These are phyloP conservation scores for Muschampia plurimacula DNA, from an alignment of 2,888 invertebrate genomes.

Conservation along the genomic window DNA sequence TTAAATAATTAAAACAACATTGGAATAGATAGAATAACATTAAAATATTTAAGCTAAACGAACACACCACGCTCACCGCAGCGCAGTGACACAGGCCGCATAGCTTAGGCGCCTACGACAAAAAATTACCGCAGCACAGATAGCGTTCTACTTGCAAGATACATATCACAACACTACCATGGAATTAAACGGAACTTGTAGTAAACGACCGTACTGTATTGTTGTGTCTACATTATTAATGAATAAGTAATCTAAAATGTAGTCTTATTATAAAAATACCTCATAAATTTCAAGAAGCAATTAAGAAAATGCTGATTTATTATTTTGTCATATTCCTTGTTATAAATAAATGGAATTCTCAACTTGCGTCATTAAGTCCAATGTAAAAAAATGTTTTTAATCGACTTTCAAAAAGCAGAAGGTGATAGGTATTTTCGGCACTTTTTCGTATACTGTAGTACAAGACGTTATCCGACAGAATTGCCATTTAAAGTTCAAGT, in stretches of 20 bases:
- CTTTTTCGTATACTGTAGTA: too few species aligned
- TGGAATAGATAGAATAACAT: slow-evolving; percentile 8
- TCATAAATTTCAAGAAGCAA: background rate
- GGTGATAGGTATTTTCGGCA: too few species aligned
- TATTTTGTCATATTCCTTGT: too few species aligned
- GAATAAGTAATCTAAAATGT: background rate
- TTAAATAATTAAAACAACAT: background rate
- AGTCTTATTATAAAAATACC: background rate
- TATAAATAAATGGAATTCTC: too few species aligned
- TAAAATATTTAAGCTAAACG: slow-evolving; percentile 32
- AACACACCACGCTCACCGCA: slow-evolving; percentile 22
- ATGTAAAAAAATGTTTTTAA: too few species aligned
- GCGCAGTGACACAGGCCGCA: slow-evolving; percentile 24
- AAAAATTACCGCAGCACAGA: slow-evolving; percentile 36
- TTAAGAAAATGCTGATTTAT: background rate
- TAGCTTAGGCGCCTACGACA: slow-evolving; percentile 34
- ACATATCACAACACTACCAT: slow-evolving; percentile 22
- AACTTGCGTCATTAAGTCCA: too few species aligned
- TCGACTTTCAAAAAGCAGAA: too few species aligned
- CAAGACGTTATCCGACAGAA: too few species aligned
- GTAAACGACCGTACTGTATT: slow-evolving; percentile 21
- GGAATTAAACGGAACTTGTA: slow-evolving; percentile 31
- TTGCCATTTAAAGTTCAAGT: too few species aligned
- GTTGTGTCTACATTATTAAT: background rate
- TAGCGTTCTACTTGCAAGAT: slow-evolving; percentile 28